A percentile compares a stretch with the other conserved stretches of the same genome.
Conservation (phyloP, 92 coral and sea anemone genomes). For the Muricea muricata region DNA sequence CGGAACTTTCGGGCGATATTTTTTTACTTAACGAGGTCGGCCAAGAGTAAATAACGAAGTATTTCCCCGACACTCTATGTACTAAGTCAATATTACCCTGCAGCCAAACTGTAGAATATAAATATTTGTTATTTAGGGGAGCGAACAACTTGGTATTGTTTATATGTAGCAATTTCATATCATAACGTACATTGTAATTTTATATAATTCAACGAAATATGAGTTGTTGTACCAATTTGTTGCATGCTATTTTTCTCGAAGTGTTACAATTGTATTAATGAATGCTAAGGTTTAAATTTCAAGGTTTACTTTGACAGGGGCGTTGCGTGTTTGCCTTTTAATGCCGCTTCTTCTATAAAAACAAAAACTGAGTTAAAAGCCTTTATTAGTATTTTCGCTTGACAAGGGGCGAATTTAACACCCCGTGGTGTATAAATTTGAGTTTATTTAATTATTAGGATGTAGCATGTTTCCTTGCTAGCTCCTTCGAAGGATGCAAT, state of each 20-base stretch:
- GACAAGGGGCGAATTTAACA: neutral
- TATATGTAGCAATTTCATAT: constrained; percentile 18
- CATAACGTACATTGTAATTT: neutral
- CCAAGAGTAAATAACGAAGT: neutral
- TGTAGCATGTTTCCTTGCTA: neutral
- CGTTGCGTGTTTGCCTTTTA: constrained; percentile 1
- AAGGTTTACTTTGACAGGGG: neutral
- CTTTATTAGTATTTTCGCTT: neutral
- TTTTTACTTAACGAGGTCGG: neutral
- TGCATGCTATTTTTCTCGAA: neutral
- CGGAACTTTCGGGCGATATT: neutral
- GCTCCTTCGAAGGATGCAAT: neutral
- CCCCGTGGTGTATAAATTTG: neutral
- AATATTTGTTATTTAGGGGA: constrained; percentile 29
- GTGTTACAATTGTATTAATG: neutral
- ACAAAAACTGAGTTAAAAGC: neutral
- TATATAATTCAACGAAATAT: no score
- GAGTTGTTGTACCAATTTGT: neutral
- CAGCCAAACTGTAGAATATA: neutral
- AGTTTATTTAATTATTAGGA: constrained; percentile 8
- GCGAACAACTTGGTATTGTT: neutral
- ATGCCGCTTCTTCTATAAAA: neutral
- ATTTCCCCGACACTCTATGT: neutral
- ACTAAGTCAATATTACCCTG: neutral
- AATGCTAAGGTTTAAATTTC: neutral